A percentile compares a stretch with the other conserved stretches of the same genome.
Evolutionary conservation across 2,888 invertebrate genomes (phyloP).

Genomic region (Odontocerum albicorne): DNA sequence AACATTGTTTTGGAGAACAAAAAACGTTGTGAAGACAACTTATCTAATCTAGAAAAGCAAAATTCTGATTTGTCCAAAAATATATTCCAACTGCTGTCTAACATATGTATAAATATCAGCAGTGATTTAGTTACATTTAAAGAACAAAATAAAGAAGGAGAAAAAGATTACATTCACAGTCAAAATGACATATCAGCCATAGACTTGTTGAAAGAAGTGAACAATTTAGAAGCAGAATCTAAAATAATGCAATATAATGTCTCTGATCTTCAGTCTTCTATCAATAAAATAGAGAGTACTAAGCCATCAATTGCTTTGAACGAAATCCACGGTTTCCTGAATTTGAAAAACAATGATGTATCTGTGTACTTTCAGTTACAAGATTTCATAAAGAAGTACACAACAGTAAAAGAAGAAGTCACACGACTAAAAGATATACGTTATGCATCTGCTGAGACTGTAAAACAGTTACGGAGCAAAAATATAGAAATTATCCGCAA

Average conservation of each 20-base stretch:
- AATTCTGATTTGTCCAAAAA: background rate
- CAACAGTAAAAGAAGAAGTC: conserved; percentile 1
- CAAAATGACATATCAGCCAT: no score
- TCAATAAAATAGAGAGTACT: conserved; percentile 1
- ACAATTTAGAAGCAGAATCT: conserved; percentile 1
- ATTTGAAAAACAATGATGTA: background rate
- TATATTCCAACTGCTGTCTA: conserved; percentile 7
- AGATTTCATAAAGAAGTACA: conserved; percentile 16
- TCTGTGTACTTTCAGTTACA: conserved; percentile 14
- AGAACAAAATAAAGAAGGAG: background rate
- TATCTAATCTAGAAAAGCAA: background rate
- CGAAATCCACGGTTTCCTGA: background rate
- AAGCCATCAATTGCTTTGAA: background rate
- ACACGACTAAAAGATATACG: background rate
- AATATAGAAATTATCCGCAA: conserved; percentile 10
- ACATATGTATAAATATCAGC: conserved; percentile 1
- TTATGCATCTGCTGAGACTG: background rate
- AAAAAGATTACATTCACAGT: background rate
- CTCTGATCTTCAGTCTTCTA: background rate
- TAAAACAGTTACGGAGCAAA: conserved; percentile 9
- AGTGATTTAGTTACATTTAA: background rate
- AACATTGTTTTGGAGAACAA: conserved; percentile 3
- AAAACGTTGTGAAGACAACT: conserved; percentile 4
- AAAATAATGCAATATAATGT: background rate
- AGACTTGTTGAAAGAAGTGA: conserved; percentile 1